A percentile compares a stretch with the other conserved stretches of the same genome.
phyloP scores from a whole-genome alignment of 2,113 vertebrate species.

The Bubalus kerabau region DNA sequence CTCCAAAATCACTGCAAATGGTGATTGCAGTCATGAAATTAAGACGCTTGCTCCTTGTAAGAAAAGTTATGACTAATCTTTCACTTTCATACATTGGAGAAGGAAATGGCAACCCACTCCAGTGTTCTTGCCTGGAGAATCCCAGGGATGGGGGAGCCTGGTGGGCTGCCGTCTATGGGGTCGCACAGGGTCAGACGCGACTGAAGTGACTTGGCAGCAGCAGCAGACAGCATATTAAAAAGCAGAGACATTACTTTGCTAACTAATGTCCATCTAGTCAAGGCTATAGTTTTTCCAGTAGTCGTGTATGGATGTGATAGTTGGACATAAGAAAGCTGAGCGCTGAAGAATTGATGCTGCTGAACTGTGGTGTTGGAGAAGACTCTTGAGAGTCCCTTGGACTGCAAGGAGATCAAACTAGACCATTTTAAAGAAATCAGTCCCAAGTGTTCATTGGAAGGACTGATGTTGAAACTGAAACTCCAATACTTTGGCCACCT shows the following conservation, averaged over 20 bases:
- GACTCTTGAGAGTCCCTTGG: background rate
- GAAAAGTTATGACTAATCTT: background rate
- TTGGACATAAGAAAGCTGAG: background rate
- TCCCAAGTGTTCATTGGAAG: background rate
- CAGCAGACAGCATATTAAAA: too few relatives aligned
- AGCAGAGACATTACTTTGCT: background rate
- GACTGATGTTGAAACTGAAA: background rate
- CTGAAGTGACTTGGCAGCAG: too few relatives aligned
- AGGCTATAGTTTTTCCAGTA: background rate
- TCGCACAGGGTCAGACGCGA: too few relatives aligned
- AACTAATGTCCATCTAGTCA: rapidly evolving
- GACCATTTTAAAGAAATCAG: background rate
- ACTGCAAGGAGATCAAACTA: background rate
- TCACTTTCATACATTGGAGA: too few relatives aligned
- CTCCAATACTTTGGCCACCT: background rate
- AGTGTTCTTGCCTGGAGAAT: too few relatives aligned
- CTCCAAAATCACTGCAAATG: background rate
- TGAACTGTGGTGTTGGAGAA: background rate
- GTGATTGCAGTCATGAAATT: background rate
- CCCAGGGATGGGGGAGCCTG: too few relatives aligned
- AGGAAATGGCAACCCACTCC: too few relatives aligned
- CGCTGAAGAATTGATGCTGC: background rate
- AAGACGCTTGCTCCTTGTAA: background rate
- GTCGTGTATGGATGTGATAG: background rate
- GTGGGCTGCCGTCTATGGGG: too few relatives aligned